Base-by-base conservation (phyloP, 2,113 vertebrate genomes). In the Pleuronectes platessa region DNA sequence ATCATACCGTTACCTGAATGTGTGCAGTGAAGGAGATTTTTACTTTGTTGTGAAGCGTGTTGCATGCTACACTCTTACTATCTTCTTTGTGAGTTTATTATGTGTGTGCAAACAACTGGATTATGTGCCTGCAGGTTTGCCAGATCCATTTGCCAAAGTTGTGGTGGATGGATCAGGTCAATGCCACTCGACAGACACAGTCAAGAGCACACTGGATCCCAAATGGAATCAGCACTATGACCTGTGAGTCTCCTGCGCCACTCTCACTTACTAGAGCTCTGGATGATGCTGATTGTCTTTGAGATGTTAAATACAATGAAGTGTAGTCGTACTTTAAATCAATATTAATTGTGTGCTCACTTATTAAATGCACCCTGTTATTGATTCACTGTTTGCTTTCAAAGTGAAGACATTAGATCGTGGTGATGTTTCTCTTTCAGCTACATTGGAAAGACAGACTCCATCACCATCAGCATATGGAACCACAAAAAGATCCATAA, bases 401-500 rank as follows among this genome's bases (percentile, higher is more conserved):
- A 17, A 17, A 61, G 18, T 20, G 17, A 31, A 51, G 12, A 11
- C 2, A 0, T 23, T 15, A 45, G 15, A 14, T 14, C 10, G 8
- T 13, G 6, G 4, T 21, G 12, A 4, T 18, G 14, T 73, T 3
- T 81, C 2, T 68, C 61, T 61, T 45, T 21, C 88, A 98, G 97
- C 78, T 99, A 98, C 24, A 97, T 98, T 81, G 97, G 97, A 64
- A 99, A 99, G 89, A 97, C 96, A 0, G 97, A 99, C 93, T 99
- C 97, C 35, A 98, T 99, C 92, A 99, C 97, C 83, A 98, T 99
- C 94, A 99, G 97, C 10, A 95, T 99, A 88, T 99, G 97, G 97
- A 99, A 99, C 94, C 97, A 99, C 90, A 99, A 98, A 93, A 99
- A 99, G 93, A 98, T 99, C 85, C 97, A 99, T 92, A 99, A 99